Conservation (phyloP, 2,888 invertebrate species). For the Clostera curtula region DNA sequence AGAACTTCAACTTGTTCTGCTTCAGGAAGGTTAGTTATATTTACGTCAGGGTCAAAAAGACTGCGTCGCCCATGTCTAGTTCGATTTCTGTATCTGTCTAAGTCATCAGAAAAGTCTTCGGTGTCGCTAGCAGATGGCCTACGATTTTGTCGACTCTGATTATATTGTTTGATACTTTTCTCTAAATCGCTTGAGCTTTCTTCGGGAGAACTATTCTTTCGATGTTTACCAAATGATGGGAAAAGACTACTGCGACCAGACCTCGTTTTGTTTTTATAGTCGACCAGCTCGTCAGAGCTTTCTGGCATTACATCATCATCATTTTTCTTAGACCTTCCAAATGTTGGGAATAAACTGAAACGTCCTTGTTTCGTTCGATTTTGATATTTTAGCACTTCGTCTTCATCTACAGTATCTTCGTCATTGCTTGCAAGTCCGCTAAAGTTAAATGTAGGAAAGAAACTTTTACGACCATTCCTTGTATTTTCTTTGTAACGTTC, state of each 20-base stretch:
- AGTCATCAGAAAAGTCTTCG: slow-evolving; percentile 39
- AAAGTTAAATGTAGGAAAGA: slow-evolving; percentile 61
- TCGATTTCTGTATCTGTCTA: slow-evolving; percentile 54
- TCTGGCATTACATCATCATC: slow-evolving; percentile 60
- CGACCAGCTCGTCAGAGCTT: slow-evolving; percentile 59
- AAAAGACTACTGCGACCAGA: slow-evolving; percentile 55
- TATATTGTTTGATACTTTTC: slow-evolving; percentile 56
- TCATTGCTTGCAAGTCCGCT: slow-evolving; percentile 46
- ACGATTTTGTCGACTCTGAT: slow-evolving; percentile 43
- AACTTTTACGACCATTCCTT: slow-evolving; percentile 52
- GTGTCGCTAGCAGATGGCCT: slow-evolving; percentile 42
- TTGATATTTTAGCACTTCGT: slow-evolving; percentile 58
- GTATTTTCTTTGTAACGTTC: slow-evolving; percentile 56
- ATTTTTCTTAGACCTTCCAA: slow-evolving; percentile 49
- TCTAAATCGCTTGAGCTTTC: slow-evolving; percentile 48
- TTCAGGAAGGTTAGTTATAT: slow-evolving; percentile 51
- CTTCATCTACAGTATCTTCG: slow-evolving; percentile 55
- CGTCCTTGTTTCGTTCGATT: slow-evolving; percentile 58
- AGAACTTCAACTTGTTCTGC: slow-evolving; percentile 76
- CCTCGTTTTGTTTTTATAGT: slow-evolving; percentile 58
- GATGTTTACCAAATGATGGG: slow-evolving; percentile 59
- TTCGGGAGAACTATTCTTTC: slow-evolving; percentile 47
- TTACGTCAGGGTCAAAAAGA: slow-evolving; percentile 62
- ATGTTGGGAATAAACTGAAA: slow-evolving; percentile 58
- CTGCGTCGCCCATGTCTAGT: slow-evolving; percentile 60